Evolutionary conservation across 2,113 vertebrate species (phyloP), one percentile per base, ranked within the genome.

Genomic region (Sceloporus tristichus): DNA sequence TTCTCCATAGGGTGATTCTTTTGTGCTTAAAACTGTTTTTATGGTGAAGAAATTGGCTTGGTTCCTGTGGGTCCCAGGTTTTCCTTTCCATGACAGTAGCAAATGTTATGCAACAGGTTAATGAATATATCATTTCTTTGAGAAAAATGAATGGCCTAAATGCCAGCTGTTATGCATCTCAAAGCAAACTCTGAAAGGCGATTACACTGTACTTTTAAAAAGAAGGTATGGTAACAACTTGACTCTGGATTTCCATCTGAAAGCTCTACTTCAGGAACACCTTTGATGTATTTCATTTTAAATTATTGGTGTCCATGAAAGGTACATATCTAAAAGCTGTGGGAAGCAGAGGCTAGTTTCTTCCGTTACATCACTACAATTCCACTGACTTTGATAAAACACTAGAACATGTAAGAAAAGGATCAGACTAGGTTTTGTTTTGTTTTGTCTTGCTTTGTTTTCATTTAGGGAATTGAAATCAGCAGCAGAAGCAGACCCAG

Each of bases 111-210:
- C 21, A 82, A 76, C 70, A 87, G 56, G 40, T 11, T 75, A 48
- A 34, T 75, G 54, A 82, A 81, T 65, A 87, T 82, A 81, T 62
- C 86, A 87, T 87, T 62, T 2, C 70, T 75, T 87, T 87, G 86
- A 87, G 71, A 66, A 8, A 87, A 82, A 76, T 65, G 38, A 87
- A 75, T 65, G 79, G 21, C 71, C 86, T 82, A 82, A 87, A 66
- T 70, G 53, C 71, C 79, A 87, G 70, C 79, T 82, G 86, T 82
- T 87, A 82, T 53, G 9, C 56, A 48, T 76, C 77, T 87, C 34
- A 42, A 27, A 56, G 56, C 42, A 76, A 53, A 65, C 56, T 71
- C 16, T 48, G 40, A 53, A 66, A 82, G 27, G 38, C 48, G 25
- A 87, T 48, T 82, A 76, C 29, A 48, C 11, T 25, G 29, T 25